phyloP scores from a whole-genome alignment of 2,888 invertebrate species.

The Mythimna ferrago region DNA sequence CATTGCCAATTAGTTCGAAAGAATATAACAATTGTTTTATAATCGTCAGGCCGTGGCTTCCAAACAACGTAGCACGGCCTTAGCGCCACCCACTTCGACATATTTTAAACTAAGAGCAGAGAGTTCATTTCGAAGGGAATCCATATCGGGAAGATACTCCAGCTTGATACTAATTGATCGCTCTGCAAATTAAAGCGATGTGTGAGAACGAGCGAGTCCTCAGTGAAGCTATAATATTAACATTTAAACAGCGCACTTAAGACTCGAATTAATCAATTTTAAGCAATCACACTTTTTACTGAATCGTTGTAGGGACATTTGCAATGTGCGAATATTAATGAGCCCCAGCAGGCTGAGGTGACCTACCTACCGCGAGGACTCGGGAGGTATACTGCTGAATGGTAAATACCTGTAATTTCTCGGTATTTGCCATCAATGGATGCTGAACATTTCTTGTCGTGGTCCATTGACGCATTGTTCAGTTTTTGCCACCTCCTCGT shows the following conservation, averaged over 20 bases:
- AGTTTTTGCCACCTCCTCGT: slow-evolving; percentile 67
- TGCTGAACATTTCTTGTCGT: slow-evolving; percentile 58
- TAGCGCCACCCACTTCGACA: not conserved
- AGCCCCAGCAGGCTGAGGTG: slow-evolving; percentile 19
- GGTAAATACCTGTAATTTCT: slow-evolving; percentile 67
- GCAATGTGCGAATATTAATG: slow-evolving; percentile 47
- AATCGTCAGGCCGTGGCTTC: too few species aligned
- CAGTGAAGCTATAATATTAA: slow-evolving; percentile 53
- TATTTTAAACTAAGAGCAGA: too few species aligned
- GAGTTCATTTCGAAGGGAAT: not conserved
- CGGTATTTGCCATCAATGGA: slow-evolving; percentile 63
- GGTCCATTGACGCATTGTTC: slow-evolving; percentile 48
- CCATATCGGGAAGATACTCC: not conserved
- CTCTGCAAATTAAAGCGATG: slow-evolving; percentile 2
- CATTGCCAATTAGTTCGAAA: too few species aligned
- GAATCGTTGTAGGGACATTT: slow-evolving; percentile 32
- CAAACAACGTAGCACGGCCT: not conserved
- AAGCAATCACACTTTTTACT: slow-evolving; percentile 40
- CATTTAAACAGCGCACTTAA: slow-evolving; percentile 43
- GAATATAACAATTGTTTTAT: too few species aligned
- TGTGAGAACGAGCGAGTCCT: slow-evolving; percentile 18
- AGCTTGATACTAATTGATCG: slow-evolving; percentile 4
- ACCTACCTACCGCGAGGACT: slow-evolving; percentile 18
- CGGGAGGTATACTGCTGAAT: slow-evolving; percentile 54
- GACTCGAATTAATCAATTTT: slow-evolving; percentile 36